Evolutionary conservation across 2,888 invertebrate species (phyloP), one percentile per base, ranked within the genome.

Genomic region (Elmis aenea): DNA sequence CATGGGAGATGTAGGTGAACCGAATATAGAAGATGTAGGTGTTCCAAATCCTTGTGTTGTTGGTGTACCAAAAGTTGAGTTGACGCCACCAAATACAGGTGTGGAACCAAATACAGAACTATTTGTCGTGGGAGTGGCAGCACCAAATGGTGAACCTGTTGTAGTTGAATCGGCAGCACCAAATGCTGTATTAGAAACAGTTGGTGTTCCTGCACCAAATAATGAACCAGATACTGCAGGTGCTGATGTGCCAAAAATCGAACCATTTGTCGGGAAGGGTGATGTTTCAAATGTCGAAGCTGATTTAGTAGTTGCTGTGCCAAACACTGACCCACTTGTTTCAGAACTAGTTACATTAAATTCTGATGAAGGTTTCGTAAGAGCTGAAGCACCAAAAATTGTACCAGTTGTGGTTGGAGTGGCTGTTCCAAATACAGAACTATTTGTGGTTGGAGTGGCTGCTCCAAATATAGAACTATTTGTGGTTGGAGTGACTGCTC

Each of bases 331-430:
- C 10, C 6, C 3, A 22, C 13, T 13, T 9, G 4, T 22, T 12
- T 9, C n/a, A 15, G 21, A 2, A 3, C 10, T 9, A 29, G 20
- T n/a, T n/a, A n/a, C n/a, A n/a, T n/a, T n/a, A 42, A 50, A 51
- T 29, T 44, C 16, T n/a, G 53, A 44, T 8, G 48, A 14, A n/a
- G 47, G 26, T 6, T 49, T 39, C 16, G 47, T 48, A 8, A 51
- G 38, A 10, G 50, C 33, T 20, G 57, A 51, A 13, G 42, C n/a
- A 49, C 25, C 47, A 52, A 38, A 55, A 46, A 42, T 56, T 39
- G 42, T 55, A 42, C 53, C 51, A 49, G 62, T 42, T 46, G 60
- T 57, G 43, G 55, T 47, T 50, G 56, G 27, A 25, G 41, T 33
- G 3, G 39, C 15, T 16, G 42, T 25, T 13, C 37, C 42, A 42